Conservation (phyloP, 2,888 invertebrate species). For the Stenodema calcarata region DNA sequence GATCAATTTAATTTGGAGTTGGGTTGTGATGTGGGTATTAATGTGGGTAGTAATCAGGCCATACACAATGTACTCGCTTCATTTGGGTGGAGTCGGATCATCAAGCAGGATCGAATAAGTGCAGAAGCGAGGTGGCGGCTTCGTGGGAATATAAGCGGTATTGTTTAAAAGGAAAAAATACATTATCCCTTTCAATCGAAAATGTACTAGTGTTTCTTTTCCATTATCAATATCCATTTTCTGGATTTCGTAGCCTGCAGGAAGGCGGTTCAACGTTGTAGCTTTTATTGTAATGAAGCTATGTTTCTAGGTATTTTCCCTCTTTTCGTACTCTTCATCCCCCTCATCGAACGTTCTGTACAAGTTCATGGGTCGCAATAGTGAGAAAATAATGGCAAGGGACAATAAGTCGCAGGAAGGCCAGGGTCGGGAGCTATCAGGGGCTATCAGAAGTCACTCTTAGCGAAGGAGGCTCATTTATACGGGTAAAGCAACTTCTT, state of each 20-base stretch:
- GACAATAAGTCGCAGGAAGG: neutral
- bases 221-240: neutral
- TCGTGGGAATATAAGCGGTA: neutral
- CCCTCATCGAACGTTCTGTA: neutral
- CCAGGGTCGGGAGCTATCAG: neutral
- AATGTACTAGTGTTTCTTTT: neutral
- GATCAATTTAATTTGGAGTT: too few species aligned
- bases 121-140: neutral
- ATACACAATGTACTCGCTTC: too few species aligned
- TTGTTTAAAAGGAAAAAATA: neutral
- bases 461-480: neutral
- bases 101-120: neutral
- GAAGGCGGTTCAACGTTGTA: neutral
- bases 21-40: too few species aligned
- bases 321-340: neutral
- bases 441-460: neutral
- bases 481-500: neutral
- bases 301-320: neutral
- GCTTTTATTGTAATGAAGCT: slow-evolving; percentile 6
- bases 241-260: neutral
- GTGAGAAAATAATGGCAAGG: neutral
- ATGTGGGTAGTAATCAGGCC: too few species aligned
- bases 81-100: too few species aligned
- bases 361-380: neutral
- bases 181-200: neutral